These are phyloP conservation scores for Cryptops parisi DNA, from an alignment of 2,888 invertebrate species.

Conservation along the genomic window DNA sequence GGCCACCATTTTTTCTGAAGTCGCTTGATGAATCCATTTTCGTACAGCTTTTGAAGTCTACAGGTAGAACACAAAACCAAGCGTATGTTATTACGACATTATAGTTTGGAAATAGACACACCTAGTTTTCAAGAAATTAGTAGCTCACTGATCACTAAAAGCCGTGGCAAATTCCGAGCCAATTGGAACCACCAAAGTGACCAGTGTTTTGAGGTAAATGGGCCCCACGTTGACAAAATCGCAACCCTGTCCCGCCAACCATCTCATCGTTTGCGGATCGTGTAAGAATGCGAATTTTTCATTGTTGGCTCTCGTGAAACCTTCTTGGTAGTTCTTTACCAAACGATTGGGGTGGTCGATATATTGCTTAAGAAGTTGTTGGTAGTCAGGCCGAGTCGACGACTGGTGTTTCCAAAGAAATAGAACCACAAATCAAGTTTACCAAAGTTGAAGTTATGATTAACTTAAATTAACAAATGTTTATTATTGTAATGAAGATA, in stretches of 20 bases:
- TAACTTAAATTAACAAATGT: too few species aligned
- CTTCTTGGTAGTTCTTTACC: background rate
- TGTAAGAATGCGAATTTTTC: conserved; percentile 3
- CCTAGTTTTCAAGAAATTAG: too few species aligned
- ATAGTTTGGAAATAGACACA: too few species aligned
- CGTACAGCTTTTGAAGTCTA: background rate
- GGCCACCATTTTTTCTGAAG: background rate
- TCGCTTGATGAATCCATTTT: background rate
- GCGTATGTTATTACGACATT: too few species aligned
- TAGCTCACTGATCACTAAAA: background rate
- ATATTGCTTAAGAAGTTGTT: background rate
- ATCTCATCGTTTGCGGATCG: background rate
- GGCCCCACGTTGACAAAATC: background rate
- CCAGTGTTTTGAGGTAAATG: background rate
- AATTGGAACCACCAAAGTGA: background rate
- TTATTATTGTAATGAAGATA: background rate
- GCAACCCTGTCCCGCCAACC: background rate
- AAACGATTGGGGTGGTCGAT: background rate
- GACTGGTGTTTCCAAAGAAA: too few species aligned
- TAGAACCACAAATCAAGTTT: too few species aligned
- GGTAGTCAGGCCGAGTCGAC: background rate
- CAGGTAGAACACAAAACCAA: background rate
- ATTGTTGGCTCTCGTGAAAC: background rate
- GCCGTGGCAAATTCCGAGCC: background rate
- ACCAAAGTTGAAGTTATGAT: too few species aligned